Evolutionary conservation across 2,113 vertebrate species (phyloP).

Genomic region (Telmatochromis bifrenatus): DNA sequence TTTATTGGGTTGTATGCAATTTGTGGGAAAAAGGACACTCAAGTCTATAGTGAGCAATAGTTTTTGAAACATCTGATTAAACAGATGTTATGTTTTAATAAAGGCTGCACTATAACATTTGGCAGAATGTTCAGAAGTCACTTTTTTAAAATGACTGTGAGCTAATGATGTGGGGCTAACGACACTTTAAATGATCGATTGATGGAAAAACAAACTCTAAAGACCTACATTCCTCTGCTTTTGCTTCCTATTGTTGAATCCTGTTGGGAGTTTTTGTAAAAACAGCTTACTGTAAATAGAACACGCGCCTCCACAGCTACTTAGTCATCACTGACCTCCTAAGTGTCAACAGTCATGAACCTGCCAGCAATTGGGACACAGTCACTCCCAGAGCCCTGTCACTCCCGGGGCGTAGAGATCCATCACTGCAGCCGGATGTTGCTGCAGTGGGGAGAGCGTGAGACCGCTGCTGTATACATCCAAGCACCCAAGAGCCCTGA

Average conservation of each 20-base stretch:
- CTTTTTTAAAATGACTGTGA: neutral
- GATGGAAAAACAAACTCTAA: neutral
- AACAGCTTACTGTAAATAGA: neutral
- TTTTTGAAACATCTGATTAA: neutral
- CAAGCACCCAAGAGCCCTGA: neutral
- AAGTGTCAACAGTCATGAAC: neutral
- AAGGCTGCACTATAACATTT: accelerated
- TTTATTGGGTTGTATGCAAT: neutral
- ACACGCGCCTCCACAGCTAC: neutral
- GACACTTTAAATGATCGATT: neutral
- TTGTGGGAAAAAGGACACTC: neutral
- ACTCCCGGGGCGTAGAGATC: neutral
- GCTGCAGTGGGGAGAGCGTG: neutral
- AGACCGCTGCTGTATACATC: neutral
- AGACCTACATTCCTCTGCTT: neutral
- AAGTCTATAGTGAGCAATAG: neutral
- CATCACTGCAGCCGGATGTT: neutral
- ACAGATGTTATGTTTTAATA: neutral
- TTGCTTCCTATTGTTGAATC: neutral
- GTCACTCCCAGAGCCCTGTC: neutral
- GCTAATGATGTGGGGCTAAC: neutral
- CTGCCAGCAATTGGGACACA: neutral
- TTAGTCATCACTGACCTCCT: neutral
- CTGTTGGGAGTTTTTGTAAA: neutral
- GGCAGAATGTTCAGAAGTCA: neutral